Conservation (phyloP, 2,797 vertebrate species). For the Crocidura indochinensis region DNA sequence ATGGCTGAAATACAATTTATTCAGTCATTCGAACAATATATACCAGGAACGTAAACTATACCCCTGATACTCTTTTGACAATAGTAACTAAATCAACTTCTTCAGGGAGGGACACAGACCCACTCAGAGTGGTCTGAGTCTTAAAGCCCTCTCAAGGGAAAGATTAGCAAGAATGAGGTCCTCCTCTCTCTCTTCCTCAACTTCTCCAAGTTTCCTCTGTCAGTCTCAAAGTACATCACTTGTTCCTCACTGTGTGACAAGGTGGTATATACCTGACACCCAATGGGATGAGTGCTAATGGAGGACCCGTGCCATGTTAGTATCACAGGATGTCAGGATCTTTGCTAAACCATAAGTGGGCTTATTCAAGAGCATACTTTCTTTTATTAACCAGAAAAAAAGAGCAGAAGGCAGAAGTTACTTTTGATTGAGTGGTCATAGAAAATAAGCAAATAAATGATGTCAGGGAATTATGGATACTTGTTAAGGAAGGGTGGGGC, state of each 20-base stretch:
- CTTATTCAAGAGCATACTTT: not conserved
- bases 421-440: not conserved
- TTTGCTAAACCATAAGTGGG: not conserved
- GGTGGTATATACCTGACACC: not conserved
- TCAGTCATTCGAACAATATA: not conserved
- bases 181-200: not conserved
- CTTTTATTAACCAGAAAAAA: not conserved
- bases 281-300: not conserved
- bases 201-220: not conserved
- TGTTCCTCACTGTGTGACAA: not conserved
- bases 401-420: not conserved
- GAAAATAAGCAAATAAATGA: not conserved
- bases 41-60: not conserved
- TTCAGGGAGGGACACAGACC: not conserved
- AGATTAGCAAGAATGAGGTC: not conserved
- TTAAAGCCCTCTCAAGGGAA: not conserved
- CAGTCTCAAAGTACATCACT: not conserved
- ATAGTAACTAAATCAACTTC: not conserved
- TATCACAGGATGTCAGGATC: not conserved
- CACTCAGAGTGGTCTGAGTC: not conserved
- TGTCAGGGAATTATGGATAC: not conserved
- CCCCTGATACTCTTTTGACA: not conserved
- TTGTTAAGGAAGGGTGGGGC: not conserved
- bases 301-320: not conserved
- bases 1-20: not conserved